Conservation (phyloP, 64 coral and sea anemone species). For the Stichodactyla helianthus region DNA sequence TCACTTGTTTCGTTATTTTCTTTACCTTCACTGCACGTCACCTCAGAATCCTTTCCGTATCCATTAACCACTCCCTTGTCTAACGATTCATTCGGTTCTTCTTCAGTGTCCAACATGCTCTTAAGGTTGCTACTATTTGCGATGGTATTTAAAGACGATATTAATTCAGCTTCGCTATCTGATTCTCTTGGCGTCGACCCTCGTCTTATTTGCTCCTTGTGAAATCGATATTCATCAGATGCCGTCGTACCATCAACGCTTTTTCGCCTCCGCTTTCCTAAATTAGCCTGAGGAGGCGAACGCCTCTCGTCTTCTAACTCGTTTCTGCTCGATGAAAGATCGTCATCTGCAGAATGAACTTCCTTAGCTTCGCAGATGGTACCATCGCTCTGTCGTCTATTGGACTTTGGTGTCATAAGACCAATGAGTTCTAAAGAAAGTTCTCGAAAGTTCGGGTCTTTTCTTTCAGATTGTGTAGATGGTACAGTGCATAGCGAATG, state of each 20-base stretch:
- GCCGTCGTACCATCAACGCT: not conserved
- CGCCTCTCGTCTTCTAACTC: constrained; percentile 1
- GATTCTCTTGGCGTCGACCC: constrained; percentile 8
- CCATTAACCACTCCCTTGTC: not conserved
- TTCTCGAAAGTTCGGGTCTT: constrained; percentile 33
- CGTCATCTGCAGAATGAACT: not conserved
- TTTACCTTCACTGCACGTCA: not conserved
- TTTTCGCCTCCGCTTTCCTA: not conserved
- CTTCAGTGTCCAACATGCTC: not conserved
- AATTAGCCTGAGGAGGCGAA: not conserved
- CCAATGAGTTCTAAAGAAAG: constrained; percentile 48
- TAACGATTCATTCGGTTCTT: not conserved
- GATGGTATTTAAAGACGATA: not conserved
- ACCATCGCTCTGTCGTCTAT: constrained; percentile 9
- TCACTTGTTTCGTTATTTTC: not conserved
- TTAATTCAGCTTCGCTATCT: constrained; percentile 8
- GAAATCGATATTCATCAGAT: not conserved
- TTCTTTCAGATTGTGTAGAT: not conserved
- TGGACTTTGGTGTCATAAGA: constrained; percentile 19
- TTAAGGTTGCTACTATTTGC: not conserved
- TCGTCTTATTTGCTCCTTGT: not conserved
- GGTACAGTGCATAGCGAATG: constrained; percentile 25
- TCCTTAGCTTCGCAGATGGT: not conserved
- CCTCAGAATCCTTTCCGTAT: not conserved
- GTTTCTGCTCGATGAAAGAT: not conserved